Conservation (phyloP, 1,140 invertebrate genomes). For the Polyergus mexicanus region DNA sequence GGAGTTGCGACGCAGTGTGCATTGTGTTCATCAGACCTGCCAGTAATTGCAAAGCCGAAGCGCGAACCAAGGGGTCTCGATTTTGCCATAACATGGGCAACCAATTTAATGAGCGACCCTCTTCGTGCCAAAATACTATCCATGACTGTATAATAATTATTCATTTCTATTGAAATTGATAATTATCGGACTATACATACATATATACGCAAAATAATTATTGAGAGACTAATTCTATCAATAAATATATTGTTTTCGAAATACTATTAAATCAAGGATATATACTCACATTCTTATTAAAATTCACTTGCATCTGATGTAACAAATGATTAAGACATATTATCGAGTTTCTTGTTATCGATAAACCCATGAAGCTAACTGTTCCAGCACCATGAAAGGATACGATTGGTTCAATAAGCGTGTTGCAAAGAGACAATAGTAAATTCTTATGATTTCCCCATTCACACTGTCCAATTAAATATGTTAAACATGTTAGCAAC, state of each 20-base stretch:
- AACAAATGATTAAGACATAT: constrained; percentile 87
- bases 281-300: constrained; percentile 82
- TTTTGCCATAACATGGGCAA: constrained; percentile 85
- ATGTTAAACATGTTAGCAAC: constrained; percentile 85
- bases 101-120: constrained; percentile 81
- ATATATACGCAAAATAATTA: neutral
- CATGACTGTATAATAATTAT: constrained; percentile 69
- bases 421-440: constrained; percentile 77
- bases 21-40: constrained; percentile 83
- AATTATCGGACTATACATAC: neutral
- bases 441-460: constrained; percentile 83
- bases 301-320: constrained; percentile 85
- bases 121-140: constrained; percentile 82
- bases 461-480: constrained; percentile 85
- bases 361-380: constrained; percentile 87
- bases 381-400: constrained; percentile 86
- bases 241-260: neutral
- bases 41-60: constrained; percentile 86
- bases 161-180: neutral
- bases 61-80: constrained; percentile 87
- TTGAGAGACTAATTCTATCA: neutral
- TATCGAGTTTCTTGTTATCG: constrained; percentile 86
- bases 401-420: constrained; percentile 85
- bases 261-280: neutral
- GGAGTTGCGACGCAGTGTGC: constrained; percentile 82